Evolutionary conservation across 2,888 invertebrate species (phyloP).

Genomic region (Nomada ferruginata): DNA sequence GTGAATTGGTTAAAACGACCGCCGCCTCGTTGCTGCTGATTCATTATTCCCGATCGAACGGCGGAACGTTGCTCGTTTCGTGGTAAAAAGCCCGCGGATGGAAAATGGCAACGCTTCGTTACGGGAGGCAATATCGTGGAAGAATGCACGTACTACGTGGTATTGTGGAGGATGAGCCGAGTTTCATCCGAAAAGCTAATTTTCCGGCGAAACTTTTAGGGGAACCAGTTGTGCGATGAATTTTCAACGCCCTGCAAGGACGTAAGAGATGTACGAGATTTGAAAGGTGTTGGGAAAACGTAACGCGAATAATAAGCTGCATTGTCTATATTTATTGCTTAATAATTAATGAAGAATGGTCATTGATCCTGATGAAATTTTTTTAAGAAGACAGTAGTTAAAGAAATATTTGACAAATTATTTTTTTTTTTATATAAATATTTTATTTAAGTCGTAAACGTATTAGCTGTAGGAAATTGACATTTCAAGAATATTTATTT

Average conservation of each 20-base stretch:
- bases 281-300: no score
- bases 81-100: neutral
- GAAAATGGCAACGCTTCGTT: neutral
- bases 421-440: no score
- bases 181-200: slow-evolving; percentile 13
- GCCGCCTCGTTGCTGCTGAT: neutral
- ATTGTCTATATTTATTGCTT: no score
- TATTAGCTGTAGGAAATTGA: no score
- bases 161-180: neutral
- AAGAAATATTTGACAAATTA: no score
- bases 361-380: no score
- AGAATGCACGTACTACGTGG: neutral
- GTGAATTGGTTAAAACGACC: slow-evolving; percentile 4
- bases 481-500: no score
- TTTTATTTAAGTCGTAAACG: no score
- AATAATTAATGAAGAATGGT: no score
- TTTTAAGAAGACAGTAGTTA: no score
- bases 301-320: no score
- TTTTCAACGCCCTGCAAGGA: neutral
- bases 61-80: neutral
- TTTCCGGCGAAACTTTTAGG: slow-evolving; percentile 2
- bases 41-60: slow-evolving; percentile 5
- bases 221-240: neutral
- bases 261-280: no score
- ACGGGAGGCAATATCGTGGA: neutral